Base-by-base conservation (phyloP, 2,888 invertebrate species). In the Lagria hirta region DNA sequence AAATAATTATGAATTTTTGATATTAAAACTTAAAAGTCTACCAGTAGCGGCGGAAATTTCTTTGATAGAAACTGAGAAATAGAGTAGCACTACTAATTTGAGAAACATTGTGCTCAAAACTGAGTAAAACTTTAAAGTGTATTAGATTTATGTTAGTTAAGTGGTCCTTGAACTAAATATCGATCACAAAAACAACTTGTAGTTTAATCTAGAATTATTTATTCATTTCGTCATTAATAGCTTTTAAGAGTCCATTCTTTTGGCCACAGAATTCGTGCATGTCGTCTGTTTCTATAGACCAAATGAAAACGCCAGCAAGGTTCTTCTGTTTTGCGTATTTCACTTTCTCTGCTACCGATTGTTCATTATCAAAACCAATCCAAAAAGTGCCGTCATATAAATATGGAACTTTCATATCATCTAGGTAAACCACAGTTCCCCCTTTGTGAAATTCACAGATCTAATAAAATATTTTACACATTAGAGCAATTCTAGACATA, bases 211-310 rank as follows among this genome's bases (percentile, higher is more conserved):
- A n/a, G n/a, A n/a, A n/a, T n/a, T 33, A 13, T 2, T 10, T 4
- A 21, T 41, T 13, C n/a, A 48, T 34, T 14, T 28, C 42, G 18
- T 21, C 23, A 20, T 36, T 42, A n/a, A 86, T 73, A 4, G 75
- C 68, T 21, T 65, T 75, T n/a, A 86, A 54, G 3, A 86, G 64
- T 0, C 82, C 79, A 62, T 74, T 81, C 10, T 69, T 70, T 7
- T 55, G 57, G 0, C 78, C 76, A 51, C 84, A 84, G 1, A 58
- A 52, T 0, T 80, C 82, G 4, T 64, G 71, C 56, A 84, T 84
- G 57, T 87, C 86, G 58, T 87, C 87, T 3, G 82, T 82, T 58
- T 86, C 87, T 6, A 86, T 73, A 29, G 83, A 83, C 86, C 86
- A 87, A 0, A 82, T 58, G 84, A 86, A 84, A 0, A 76, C 73